Evolutionary conservation across 2,113 vertebrate genomes (phyloP).

Genomic region (Clarias batrachus): DNA sequence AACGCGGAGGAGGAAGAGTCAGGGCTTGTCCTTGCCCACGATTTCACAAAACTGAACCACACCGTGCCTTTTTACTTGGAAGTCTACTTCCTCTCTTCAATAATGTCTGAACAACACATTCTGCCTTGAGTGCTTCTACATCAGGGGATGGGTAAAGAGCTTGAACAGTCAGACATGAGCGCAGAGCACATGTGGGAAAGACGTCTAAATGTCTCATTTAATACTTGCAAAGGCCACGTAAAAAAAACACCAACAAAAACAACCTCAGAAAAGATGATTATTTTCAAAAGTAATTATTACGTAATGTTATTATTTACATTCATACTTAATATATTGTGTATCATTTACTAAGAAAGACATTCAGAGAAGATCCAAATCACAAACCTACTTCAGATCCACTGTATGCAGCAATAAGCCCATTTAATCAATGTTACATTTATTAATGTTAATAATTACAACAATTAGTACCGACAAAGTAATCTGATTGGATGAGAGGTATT

Average conservation of each 20-base stretch:
- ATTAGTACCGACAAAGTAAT: too few relatives aligned
- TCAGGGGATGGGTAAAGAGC: neutral
- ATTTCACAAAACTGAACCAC: neutral
- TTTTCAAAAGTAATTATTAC: neutral
- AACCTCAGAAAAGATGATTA: neutral
- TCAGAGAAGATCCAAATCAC: neutral
- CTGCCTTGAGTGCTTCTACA: neutral
- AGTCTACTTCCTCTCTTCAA: conserved; percentile 41
- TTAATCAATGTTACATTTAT: too few relatives aligned
- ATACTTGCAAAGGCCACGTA: neutral
- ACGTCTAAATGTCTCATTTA: neutral
- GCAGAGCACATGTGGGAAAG: neutral
- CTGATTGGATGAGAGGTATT: too few relatives aligned
- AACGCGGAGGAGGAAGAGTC: neutral
- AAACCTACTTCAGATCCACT: neutral
- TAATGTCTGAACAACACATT: conserved; percentile 37
- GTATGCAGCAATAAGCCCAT: neutral
- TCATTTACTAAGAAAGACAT: neutral
- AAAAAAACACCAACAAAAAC: neutral
- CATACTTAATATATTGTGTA: neutral
- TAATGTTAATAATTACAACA: too few relatives aligned
- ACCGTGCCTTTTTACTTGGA: neutral
- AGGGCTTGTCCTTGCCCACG: neutral
- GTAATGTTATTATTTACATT: neutral
- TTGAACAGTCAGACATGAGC: neutral